These are phyloP conservation scores for Phocoena phocoena DNA, from an alignment of 2,113 vertebrate genomes.

Conservation along the genomic window DNA sequence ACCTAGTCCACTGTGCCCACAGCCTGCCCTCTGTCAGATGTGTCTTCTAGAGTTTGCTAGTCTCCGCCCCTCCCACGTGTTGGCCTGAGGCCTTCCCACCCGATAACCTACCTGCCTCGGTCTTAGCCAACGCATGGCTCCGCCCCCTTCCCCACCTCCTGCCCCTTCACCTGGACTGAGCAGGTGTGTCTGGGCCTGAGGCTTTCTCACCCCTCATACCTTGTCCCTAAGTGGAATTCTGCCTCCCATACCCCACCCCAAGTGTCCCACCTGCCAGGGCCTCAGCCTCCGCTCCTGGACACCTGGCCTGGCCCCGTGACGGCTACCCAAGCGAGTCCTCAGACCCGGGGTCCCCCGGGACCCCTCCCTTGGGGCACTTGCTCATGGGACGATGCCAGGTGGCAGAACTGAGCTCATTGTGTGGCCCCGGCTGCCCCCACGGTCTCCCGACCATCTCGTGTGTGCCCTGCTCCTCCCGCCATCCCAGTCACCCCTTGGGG, in stretches of 20 bases:
- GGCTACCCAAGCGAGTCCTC: background rate
- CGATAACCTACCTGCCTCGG: background rate
- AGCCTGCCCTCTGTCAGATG: background rate
- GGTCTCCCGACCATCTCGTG: rapidly evolving
- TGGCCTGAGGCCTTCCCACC: background rate
- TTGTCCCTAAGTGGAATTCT: background rate
- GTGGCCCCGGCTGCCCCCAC: rapidly evolving
- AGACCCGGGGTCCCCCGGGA: rapidly evolving
- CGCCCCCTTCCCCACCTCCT: background rate
- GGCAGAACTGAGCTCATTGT: background rate
- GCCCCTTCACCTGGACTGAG: background rate
- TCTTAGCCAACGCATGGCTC: rapidly evolving
- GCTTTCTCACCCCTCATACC: too few species aligned
- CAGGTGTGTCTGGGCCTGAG: background rate
- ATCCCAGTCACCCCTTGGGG: rapidly evolving
- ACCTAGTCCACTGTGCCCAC: too few species aligned
- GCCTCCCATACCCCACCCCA: rapidly evolving
- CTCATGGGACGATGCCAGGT: rapidly evolving
- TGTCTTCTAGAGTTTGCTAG: background rate
- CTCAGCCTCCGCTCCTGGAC: background rate
- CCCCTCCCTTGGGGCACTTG: background rate
- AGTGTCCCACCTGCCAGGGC: background rate
- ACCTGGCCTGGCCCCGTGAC: background rate
- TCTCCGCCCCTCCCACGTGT: background rate
- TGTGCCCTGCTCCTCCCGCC: background rate